Percentiles rank a stretch among this genome's conserved stretches.
Evolutionary conservation across 1,140 invertebrate genomes (phyloP).

Genomic region (Latrodectus geometricus): DNA sequence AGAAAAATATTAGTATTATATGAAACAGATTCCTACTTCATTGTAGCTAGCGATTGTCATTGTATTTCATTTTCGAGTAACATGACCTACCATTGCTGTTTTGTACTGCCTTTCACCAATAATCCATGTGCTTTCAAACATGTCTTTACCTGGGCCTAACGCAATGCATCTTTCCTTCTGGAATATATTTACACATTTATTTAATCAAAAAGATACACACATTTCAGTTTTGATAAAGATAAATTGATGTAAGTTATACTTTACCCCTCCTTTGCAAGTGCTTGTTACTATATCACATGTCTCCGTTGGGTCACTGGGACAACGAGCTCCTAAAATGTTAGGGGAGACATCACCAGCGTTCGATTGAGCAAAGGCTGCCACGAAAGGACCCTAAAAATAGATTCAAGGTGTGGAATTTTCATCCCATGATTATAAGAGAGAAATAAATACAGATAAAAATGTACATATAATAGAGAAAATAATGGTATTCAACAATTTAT

Average conservation of each 20-base stretch:
- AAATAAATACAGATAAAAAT: no score
- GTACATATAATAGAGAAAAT: no score
- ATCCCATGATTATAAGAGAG: no score
- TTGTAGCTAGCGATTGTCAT: no score
- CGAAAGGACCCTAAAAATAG: no score
- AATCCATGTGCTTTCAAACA: constrained; percentile 91
- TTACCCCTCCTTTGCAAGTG: constrained; percentile 76
- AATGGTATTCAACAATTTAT: no score
- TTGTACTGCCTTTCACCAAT: constrained; percentile 82
- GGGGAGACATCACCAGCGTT: constrained; percentile 95
- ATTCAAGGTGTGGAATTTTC: no score
- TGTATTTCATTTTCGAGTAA: not conserved
- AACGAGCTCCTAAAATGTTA: constrained; percentile 85
- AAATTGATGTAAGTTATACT: not conserved
- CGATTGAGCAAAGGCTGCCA: constrained; percentile 75
- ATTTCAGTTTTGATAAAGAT: not conserved
- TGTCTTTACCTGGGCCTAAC: constrained; percentile 84
- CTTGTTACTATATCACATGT: constrained; percentile 81
- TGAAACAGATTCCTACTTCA: no score
- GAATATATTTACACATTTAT: constrained; percentile 1
- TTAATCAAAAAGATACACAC: not conserved
- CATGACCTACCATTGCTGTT: constrained; percentile 77
- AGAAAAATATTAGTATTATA: no score
- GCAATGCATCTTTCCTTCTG: constrained; percentile 77
- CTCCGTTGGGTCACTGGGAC: constrained; percentile 75